phyloP scores from a whole-genome alignment of 1,140 invertebrate species.

The Trachymyrmex cornetzi region DNA sequence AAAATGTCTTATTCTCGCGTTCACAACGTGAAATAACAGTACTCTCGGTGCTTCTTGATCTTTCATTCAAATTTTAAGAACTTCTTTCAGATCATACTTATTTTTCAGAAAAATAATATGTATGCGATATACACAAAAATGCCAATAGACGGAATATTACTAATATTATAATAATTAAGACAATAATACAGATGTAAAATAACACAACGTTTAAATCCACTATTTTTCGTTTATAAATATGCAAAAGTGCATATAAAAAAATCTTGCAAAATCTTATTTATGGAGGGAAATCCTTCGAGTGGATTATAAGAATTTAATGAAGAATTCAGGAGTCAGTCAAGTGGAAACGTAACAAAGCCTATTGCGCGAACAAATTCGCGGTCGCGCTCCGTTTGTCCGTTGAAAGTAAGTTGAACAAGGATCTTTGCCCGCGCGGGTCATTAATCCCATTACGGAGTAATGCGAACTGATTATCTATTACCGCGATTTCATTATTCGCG shows the following conservation, averaged over 20 bases:
- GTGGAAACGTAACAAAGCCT: slow-evolving; percentile 30
- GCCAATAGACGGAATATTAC: neutral
- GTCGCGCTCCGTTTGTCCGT: slow-evolving; percentile 37
- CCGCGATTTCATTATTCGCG: slow-evolving; percentile 37
- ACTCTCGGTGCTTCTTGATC: neutral
- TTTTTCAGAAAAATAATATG: neutral
- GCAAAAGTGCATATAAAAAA: neutral
- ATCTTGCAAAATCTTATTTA: neutral
- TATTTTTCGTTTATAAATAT: neutral
- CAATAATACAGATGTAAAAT: neutral
- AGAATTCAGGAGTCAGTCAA: neutral
- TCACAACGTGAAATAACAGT: neutral
- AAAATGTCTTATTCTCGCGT: slow-evolving; percentile 1
- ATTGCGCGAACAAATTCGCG: slow-evolving; percentile 20
- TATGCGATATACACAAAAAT: neutral
- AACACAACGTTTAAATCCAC: neutral
- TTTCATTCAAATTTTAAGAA: neutral
- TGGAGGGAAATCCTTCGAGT: neutral
- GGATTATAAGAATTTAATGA: slow-evolving; percentile 9
- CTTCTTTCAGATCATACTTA: neutral
- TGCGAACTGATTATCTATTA: slow-evolving; percentile 50
- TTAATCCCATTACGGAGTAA: slow-evolving; percentile 44
- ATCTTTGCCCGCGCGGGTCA: slow-evolving; percentile 14
- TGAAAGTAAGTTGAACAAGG: slow-evolving; percentile 39
- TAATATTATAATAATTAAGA: neutral